These are phyloP conservation scores for Trachelus iudaicus DNA, from an alignment of 2,888 invertebrate genomes.

Conservation along the genomic window DNA sequence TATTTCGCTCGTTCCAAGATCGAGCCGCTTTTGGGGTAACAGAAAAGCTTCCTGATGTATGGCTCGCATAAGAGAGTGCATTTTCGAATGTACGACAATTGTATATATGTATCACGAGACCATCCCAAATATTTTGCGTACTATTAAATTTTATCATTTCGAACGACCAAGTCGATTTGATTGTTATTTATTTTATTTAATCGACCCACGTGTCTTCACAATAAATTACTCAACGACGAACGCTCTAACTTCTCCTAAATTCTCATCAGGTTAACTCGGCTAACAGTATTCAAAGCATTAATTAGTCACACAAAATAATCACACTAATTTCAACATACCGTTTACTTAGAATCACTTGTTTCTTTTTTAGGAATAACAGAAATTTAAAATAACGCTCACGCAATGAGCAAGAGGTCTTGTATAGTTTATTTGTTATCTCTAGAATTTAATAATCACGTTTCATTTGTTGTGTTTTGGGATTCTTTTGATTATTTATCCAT, in stretches of 20 bases:
- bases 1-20: neutral
- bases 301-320: neutral
- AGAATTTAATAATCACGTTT: neutral
- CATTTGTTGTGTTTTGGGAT: neutral
- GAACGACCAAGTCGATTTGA: neutral
- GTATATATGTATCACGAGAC: neutral
- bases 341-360: neutral
- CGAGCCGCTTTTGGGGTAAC: neutral
- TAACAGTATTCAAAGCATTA: slow-evolving; percentile 24
- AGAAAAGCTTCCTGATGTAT: neutral
- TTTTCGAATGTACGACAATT: neutral
- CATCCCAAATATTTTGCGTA: neutral
- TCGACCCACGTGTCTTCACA: neutral
- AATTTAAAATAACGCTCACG: neutral
- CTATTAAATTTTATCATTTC: neutral
- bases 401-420: neutral
- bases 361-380: neutral
- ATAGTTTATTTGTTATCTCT: neutral
- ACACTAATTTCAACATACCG: neutral
- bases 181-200: neutral
- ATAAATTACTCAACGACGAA: neutral
- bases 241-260: neutral
- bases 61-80: neutral
- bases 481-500: neutral
- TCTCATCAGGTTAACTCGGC: neutral